Percentiles rank a stretch among this genome's conserved stretches.
These are phyloP conservation scores for Acleris holmiana DNA, from an alignment of 2,888 invertebrate species.

Conservation along the genomic window DNA sequence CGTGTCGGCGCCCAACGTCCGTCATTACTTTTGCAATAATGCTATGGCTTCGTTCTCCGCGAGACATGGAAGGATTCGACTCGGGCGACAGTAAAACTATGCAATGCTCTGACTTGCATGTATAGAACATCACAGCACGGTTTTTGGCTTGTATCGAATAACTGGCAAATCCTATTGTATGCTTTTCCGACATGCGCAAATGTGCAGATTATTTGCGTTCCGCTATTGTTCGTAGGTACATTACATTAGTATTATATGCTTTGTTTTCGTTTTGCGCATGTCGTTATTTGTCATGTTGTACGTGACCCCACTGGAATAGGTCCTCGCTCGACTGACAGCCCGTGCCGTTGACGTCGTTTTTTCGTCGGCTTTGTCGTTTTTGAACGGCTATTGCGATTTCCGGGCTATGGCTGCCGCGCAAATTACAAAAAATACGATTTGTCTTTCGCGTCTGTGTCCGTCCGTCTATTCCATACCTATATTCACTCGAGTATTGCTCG, in stretches of 20 bases:
- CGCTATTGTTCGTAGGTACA: too few relatives aligned
- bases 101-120: neutral
- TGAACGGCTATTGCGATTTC: constrained; percentile 63
- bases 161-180: neutral
- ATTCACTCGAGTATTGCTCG: constrained; percentile 7
- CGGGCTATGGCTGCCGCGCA: constrained; percentile 51
- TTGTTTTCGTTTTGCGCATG: constrained; percentile 15
- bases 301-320: constrained; percentile 40
- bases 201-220: neutral
- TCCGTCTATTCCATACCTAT: constrained; percentile 28
- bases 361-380: constrained; percentile 69
- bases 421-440: constrained; percentile 54
- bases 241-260: neutral
- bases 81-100: constrained; percentile 12
- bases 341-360: constrained; percentile 66
- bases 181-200: constrained; percentile 4
- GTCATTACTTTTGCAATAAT: constrained; percentile 68
- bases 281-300: constrained; percentile 20
- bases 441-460: constrained; percentile 43
- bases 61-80: constrained; percentile 1
- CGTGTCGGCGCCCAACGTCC: constrained; percentile 50
- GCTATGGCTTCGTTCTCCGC: constrained; percentile 16
- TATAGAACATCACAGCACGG: too few relatives aligned
- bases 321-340: constrained; percentile 56
- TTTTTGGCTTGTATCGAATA: too few relatives aligned